Evolutionary conservation across 2,797 vertebrate species (phyloP).

Genomic region (Hyperoplus lanceolatus): DNA sequence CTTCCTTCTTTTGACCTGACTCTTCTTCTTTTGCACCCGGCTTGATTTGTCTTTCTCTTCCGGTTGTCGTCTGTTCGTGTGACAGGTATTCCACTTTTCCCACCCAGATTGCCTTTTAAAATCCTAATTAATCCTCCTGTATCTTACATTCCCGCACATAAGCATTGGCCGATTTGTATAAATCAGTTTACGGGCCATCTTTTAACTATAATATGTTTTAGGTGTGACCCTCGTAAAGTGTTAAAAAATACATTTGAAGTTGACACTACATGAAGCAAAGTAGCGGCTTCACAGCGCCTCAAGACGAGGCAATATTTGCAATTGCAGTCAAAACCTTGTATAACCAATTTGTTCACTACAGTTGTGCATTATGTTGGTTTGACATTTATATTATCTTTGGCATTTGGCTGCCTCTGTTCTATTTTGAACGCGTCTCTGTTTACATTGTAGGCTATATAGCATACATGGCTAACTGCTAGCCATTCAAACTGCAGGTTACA

Average conservation of each 20-base stretch:
- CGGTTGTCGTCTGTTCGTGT: conserved; percentile 76
- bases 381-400: accelerated
- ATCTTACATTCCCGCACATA: accelerated
- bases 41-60: conserved; percentile 79
- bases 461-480: not conserved
- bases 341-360: no score
- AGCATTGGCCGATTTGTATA: accelerated
- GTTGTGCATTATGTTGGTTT: not conserved
- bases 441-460: not conserved
- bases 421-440: accelerated
- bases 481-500: not conserved
- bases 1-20: conserved; percentile 7
- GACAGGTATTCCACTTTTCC: conserved; percentile 66
- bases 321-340: accelerated
- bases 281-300: not conserved
- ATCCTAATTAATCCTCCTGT: conserved; percentile 78
- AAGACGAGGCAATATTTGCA: accelerated
- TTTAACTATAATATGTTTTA: conserved; percentile 1
- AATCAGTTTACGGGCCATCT: not conserved
- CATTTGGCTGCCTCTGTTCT: accelerated
- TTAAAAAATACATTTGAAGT: not conserved
- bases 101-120: not conserved
- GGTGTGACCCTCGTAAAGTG: not conserved
- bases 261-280: conserved; percentile 14
- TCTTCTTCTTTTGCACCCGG: conserved; percentile 55